These are phyloP conservation scores for Gadopsis marmoratus DNA, from an alignment of 2,797 vertebrate species.

Conservation along the genomic window DNA sequence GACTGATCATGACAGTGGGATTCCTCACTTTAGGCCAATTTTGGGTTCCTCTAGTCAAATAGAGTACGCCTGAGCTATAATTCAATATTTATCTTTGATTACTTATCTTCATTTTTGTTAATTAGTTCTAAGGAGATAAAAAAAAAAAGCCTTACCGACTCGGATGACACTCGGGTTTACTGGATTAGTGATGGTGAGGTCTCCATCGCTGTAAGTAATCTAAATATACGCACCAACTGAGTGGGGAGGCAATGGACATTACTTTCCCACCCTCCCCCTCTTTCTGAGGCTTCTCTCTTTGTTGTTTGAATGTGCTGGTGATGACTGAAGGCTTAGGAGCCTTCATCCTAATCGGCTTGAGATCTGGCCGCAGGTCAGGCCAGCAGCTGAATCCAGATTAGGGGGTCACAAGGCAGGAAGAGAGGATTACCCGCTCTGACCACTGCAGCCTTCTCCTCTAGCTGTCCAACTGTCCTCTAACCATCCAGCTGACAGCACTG, in stretches of 20 bases:
- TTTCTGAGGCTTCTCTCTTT: conserved; percentile 22
- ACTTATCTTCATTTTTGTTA: conserved; percentile 18
- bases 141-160: conserved; percentile 27
- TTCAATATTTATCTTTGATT: conserved; percentile 43
- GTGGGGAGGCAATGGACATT: neutral
- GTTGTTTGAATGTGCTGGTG: conserved; percentile 43
- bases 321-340: conserved; percentile 63
- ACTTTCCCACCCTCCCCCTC: neutral
- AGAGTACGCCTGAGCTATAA: neutral
- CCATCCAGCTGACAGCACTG: conserved; percentile 35
- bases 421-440: conserved; percentile 85
- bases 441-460: conserved; percentile 50
- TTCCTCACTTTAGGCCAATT: conserved; percentile 17
- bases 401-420: conserved; percentile 88
- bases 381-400: conserved; percentile 89
- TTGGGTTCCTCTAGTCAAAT: conserved; percentile 7
- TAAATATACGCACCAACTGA: conserved; percentile 18
- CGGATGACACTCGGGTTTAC: conserved; percentile 30
- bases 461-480: conserved; percentile 29
- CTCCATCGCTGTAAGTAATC: conserved; percentile 43
- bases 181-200: conserved; percentile 34
- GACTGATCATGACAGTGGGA: neutral
- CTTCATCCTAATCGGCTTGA: conserved; percentile 88
- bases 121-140: conserved; percentile 33
- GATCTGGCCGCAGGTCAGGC: conserved; percentile 82